These are phyloP conservation scores for Apodemia zela DNA, from an alignment of 2,888 invertebrate genomes.

Conservation along the genomic window DNA sequence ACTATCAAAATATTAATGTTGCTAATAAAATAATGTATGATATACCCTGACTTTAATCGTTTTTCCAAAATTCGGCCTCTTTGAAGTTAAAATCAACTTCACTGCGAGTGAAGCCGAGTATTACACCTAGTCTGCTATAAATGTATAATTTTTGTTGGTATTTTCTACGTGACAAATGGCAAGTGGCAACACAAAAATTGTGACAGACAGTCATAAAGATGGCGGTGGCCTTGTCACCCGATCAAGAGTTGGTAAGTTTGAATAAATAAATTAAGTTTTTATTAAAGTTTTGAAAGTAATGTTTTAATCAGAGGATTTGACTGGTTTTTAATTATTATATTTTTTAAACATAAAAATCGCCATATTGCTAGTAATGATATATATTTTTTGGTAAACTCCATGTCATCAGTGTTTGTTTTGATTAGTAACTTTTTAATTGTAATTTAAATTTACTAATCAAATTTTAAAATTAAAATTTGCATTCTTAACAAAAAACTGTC, in stretches of 20 bases:
- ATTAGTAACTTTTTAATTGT: conserved; percentile 32
- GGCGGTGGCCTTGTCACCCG: conserved; percentile 88
- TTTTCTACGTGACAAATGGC: not conserved
- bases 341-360: not conserved
- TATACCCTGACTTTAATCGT: too few relatives aligned
- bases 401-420: conserved; percentile 79
- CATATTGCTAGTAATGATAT: too few relatives aligned
- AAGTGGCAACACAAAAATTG: conserved; percentile 17
- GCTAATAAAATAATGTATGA: too few relatives aligned
- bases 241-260: conserved; percentile 87
- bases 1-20: too few relatives aligned
- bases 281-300: conserved; percentile 19
- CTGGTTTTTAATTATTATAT: not conserved
- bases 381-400: conserved; percentile 32
- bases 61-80: too few relatives aligned
- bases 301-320: not conserved
- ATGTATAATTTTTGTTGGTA: not conserved
- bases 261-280: conserved; percentile 32
- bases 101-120: too few relatives aligned
- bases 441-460: too few relatives aligned
- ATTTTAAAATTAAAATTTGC: not conserved
- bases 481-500: not conserved
- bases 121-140: too few relatives aligned
- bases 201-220: conserved; percentile 53
- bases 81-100: too few relatives aligned